These are phyloP conservation scores for Noctua janthina DNA, from an alignment of 2,888 invertebrate genomes.

Conservation along the genomic window DNA sequence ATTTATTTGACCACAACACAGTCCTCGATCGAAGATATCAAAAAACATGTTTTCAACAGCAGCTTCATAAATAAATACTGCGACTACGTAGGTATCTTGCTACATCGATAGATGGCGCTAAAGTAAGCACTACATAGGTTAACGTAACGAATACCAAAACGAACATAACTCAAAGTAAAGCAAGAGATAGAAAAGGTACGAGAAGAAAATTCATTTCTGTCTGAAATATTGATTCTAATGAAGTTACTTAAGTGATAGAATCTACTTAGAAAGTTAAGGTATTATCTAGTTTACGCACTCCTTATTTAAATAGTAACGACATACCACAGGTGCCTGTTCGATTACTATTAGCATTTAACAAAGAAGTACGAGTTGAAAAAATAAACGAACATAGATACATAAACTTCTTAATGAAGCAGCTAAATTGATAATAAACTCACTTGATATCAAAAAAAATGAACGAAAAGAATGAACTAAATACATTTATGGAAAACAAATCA, in stretches of 20 bases:
- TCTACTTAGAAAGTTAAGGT: background rate
- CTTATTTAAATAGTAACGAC: too few relatives aligned
- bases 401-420: background rate
- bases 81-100: background rate
- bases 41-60: background rate
- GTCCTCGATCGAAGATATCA: background rate
- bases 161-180: background rate
- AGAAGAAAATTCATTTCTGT: background rate
- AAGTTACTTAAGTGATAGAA: background rate
- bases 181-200: background rate
- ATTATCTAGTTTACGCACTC: too few relatives aligned
- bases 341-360: slow-evolving; percentile 8
- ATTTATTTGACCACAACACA: slow-evolving; percentile 10
- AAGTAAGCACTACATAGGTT: background rate
- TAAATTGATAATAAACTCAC: background rate
- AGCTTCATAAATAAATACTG: background rate
- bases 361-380: background rate
- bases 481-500: background rate
- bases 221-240: background rate
- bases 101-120: slow-evolving; percentile 37
- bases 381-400: background rate
- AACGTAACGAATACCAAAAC: background rate
- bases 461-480: background rate
- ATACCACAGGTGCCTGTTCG: background rate
- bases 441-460: background rate